A percentile compares a stretch with the other conserved stretches of the same genome.
phyloP scores from a whole-genome alignment of 1,140 invertebrate genomes.

The Nixonia krombeini region DNA sequence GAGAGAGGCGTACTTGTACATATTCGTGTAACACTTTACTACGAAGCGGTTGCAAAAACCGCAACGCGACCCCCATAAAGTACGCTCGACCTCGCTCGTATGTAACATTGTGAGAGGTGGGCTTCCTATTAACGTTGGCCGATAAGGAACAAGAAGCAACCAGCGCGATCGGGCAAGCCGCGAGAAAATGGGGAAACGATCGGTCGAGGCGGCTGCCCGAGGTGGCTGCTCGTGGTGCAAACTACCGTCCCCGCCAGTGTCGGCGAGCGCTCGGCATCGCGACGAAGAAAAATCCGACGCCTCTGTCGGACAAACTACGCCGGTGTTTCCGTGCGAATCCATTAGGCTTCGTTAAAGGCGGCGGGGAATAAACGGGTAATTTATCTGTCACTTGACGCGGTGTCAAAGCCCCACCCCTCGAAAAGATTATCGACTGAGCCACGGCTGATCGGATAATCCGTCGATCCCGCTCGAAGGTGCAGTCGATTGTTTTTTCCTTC shows the following conservation, averaged over 20 bases:
- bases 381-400: too few species aligned
- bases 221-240: not conserved
- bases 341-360: too few species aligned
- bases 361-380: too few species aligned
- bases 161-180: not conserved
- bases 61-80: conserved; percentile 53
- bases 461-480: too few species aligned
- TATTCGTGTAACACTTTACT: conserved; percentile 47
- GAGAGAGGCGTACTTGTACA: conserved; percentile 27
- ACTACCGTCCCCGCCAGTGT: too few species aligned
- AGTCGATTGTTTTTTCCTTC: too few species aligned
- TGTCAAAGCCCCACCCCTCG: too few species aligned
- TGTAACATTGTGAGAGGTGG: conserved; percentile 26
- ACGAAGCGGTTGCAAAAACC: conserved; percentile 45
- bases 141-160: conserved; percentile 36
- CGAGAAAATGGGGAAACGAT: conserved; percentile 11
- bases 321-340: not conserved
- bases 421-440: too few species aligned
- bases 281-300: too few species aligned
- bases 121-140: conserved; percentile 35
- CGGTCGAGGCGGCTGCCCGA: not conserved
- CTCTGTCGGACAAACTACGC: too few species aligned
- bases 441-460: too few species aligned
- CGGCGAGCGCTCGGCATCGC: too few species aligned
- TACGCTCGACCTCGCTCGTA: conserved; percentile 46